Percentiles rank a stretch among this genome's conserved stretches.
These are phyloP conservation scores for Dromaius novaehollandiae DNA, from an alignment of 2,113 vertebrate genomes.

Conservation along the genomic window DNA sequence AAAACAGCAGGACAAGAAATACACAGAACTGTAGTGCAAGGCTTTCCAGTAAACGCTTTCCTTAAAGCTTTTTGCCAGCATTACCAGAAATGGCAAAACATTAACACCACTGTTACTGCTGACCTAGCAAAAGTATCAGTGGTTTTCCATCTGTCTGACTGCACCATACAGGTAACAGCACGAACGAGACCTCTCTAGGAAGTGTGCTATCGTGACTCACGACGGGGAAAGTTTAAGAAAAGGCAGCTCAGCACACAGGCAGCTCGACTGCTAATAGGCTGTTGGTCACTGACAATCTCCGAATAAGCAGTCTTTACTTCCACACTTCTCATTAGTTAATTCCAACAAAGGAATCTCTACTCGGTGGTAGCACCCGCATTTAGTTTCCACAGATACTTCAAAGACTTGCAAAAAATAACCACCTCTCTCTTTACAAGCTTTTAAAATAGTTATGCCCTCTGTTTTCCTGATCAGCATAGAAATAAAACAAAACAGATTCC, in stretches of 20 bases:
- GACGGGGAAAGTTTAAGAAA: not conserved
- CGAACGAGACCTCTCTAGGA: fast-evolving
- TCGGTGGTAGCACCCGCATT: not conserved
- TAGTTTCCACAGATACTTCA: not conserved
- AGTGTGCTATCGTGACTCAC: not conserved
- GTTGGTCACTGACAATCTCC: not conserved
- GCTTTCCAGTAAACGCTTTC: not conserved
- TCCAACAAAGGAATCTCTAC: not conserved
- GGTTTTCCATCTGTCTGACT: not conserved
- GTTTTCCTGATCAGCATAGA: not conserved
- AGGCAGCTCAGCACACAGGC: not conserved
- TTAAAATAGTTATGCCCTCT: not conserved
- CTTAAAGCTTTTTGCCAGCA: not conserved
- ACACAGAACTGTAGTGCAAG: not conserved
- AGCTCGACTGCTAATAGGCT: not conserved
- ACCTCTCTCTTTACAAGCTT: not conserved
- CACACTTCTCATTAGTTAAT: not conserved
- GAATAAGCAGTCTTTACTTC: not conserved
- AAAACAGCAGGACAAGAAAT: not conserved
- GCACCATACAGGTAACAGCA: not conserved
- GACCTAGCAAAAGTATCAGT: fast-evolving
- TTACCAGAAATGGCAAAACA: not conserved
- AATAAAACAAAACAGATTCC: not conserved
- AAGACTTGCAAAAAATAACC: not conserved
- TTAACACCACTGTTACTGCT: not conserved